Evolutionary conservation across 2,797 vertebrate genomes (phyloP).

Genomic region (Helicolenus hilgendorfi): DNA sequence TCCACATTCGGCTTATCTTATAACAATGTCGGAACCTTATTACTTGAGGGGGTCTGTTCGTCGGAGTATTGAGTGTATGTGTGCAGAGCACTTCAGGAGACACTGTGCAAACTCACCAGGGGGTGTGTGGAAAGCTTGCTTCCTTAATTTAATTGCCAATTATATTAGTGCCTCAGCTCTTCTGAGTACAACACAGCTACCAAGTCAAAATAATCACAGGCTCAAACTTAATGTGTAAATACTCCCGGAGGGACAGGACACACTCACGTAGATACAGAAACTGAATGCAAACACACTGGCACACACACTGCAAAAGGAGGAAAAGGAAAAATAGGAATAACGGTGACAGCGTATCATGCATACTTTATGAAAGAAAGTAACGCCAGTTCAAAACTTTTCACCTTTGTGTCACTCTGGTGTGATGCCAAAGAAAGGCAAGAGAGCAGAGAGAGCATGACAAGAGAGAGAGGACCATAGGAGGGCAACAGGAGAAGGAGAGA

Average conservation of each 20-base stretch:
- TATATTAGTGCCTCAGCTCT: constrained; percentile 80
- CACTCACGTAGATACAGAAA: constrained; percentile 23
- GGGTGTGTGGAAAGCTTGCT: constrained; percentile 70
- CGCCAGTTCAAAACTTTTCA: constrained; percentile 46
- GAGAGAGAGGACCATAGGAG: constrained; percentile 2
- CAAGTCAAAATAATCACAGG: constrained; percentile 86
- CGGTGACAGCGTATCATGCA: constrained; percentile 1
- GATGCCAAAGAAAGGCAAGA: constrained; percentile 34
- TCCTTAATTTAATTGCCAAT: constrained; percentile 88
- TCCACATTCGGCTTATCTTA: constrained; percentile 36
- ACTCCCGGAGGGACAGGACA: constrained; percentile 72
- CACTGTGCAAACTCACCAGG: constrained; percentile 75
- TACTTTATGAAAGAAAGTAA: constrained; percentile 37
- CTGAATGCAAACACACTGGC: constrained; percentile 39
- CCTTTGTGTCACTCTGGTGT: constrained; percentile 40
- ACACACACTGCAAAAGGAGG: not conserved
- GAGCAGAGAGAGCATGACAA: constrained; percentile 32
- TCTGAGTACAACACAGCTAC: constrained; percentile 75
- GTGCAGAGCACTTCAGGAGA: constrained; percentile 71
- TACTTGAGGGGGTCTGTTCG: constrained; percentile 47
- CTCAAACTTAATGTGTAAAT: constrained; percentile 84
- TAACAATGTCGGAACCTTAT: constrained; percentile 38
- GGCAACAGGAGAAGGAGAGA: constrained; percentile 48
- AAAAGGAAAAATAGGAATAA: not conserved
- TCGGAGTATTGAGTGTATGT: constrained; percentile 42